Base-by-base conservation (phyloP, 2,888 invertebrate species). In the Lasioglossum villosulum region DNA sequence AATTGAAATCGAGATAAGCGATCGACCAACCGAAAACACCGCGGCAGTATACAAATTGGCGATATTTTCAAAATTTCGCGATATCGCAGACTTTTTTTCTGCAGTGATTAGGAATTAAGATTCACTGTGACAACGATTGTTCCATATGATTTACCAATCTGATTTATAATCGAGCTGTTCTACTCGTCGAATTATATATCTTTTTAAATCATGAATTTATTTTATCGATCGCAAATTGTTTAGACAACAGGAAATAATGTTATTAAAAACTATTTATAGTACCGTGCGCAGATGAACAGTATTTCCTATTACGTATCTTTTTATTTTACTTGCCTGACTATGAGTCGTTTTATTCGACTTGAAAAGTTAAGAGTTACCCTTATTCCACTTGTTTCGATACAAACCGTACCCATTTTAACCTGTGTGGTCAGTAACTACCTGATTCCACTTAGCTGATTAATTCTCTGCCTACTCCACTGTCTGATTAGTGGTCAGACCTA, bases 391-490 rank as follows among this genome's bases (percentile, higher is more conserved):
- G 59, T 27, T n/a, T 27, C 10, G 12, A 27, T 12, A 59, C 14
- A 59, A 27, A 59, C 14, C 0, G 59, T 59, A 1, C n/a, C 27
- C 12, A 27, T 59, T n/a, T 59, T 59, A 14, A 27, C 59, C 14
- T 59, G 27, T 4, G 59, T 14, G 14, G 59, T 12, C 27, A 59
- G 27, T n/a, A 27, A 59, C n/a, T 59, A 12, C 10, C 59, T 59
- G 27, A 1, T 59, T 59, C 59, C 59, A 59, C 59, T 59, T 59
- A 59, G 59, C 59, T 59, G 59, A 59, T 59, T 59, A 59, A 59
- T 59, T 27, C 27, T 59, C 59, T 27, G 27, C 27, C 56, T 59
- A 59, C 14, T 27, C 27, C 27, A 10, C 59, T n/a, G 59, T 27
- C 59, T 59, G 59, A 59, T 59, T 27, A 59, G 59, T 27, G 59